A percentile compares a stretch with the other conserved stretches of the same genome.
Evolutionary conservation across 2,888 invertebrate genomes (phyloP).

Genomic region (Watsonalla cultraria): DNA sequence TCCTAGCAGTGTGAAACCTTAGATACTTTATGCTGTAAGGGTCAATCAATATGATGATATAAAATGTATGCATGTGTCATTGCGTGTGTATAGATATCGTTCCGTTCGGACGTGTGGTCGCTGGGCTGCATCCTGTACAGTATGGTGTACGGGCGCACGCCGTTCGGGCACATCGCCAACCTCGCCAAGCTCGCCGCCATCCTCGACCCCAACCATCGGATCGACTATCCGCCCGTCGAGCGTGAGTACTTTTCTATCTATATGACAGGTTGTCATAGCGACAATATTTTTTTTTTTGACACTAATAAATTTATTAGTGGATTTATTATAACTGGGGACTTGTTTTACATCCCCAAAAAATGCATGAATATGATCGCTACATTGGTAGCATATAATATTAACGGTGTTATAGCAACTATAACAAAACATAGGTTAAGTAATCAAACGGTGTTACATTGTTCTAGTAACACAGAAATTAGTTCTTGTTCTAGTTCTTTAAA

Average conservation of each 20-base stretch:
- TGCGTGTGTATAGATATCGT: constrained; percentile 83
- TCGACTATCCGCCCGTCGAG: constrained; percentile 83
- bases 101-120: constrained; percentile 98
- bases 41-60: neutral
- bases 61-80: neutral
- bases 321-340: too few relatives aligned
- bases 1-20: too few relatives aligned
- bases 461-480: too few relatives aligned
- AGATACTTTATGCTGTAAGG: neutral
- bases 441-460: too few relatives aligned
- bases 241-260: constrained; percentile 44
- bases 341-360: too few relatives aligned
- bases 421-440: too few relatives aligned
- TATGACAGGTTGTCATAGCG: neutral
- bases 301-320: too few relatives aligned
- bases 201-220: constrained; percentile 83
- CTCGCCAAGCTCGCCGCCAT: constrained; percentile 89
- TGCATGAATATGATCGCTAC: too few relatives aligned
- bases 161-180: constrained; percentile 90
- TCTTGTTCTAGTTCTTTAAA: too few relatives aligned
- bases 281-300: too few relatives aligned
- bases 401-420: too few relatives aligned
- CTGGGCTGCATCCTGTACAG: constrained; percentile 97
- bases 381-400: too few relatives aligned
- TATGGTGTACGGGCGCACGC: constrained; percentile 92